These are phyloP conservation scores for Ypsolopha scabrella DNA, from an alignment of 2,888 invertebrate species.

Conservation along the genomic window DNA sequence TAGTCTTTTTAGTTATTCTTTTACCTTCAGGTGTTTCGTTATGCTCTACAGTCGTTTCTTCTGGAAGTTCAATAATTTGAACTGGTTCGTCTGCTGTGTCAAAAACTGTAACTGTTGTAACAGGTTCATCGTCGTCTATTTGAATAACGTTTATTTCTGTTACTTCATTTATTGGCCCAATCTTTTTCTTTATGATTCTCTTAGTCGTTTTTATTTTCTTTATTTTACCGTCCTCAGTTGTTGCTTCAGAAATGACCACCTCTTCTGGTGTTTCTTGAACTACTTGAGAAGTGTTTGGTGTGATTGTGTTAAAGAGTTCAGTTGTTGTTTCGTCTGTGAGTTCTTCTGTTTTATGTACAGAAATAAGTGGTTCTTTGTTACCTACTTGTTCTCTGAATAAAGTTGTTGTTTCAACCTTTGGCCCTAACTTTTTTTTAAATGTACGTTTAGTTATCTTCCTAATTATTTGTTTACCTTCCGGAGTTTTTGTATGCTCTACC, in stretches of 20 bases:
- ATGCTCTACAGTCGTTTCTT: constrained; percentile 14
- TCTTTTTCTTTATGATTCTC: constrained; percentile 15
- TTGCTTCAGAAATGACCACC: constrained; percentile 4
- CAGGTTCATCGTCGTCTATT: constrained; percentile 15
- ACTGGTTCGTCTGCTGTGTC: constrained; percentile 6
- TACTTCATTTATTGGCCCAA: constrained; percentile 14
- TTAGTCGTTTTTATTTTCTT: constrained; percentile 12
- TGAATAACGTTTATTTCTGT: constrained; percentile 19
- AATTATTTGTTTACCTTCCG: no score
- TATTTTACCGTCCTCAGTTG: constrained; percentile 16
- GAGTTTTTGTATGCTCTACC: no score
- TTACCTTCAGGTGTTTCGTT: constrained; percentile 19
- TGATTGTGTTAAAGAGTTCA: background rate
- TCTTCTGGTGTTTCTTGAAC: constrained; percentile 11
- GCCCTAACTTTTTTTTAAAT: constrained; percentile 38
- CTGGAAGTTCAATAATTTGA: constrained; percentile 16
- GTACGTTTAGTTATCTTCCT: constrained; percentile 21
- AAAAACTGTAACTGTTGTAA: constrained; percentile 7
- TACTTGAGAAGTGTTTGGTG: constrained; percentile 8
- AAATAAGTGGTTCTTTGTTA: constrained; percentile 20
- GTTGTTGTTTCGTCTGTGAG: constrained; percentile 3
- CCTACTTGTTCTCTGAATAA: constrained; percentile 43
- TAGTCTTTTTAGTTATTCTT: constrained; percentile 18
- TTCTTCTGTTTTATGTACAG: constrained; percentile 12
- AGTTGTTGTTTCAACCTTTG: constrained; percentile 27